Base-by-base conservation (phyloP, 2,113 vertebrate genomes). In the Pterocles gutturalis region DNA sequence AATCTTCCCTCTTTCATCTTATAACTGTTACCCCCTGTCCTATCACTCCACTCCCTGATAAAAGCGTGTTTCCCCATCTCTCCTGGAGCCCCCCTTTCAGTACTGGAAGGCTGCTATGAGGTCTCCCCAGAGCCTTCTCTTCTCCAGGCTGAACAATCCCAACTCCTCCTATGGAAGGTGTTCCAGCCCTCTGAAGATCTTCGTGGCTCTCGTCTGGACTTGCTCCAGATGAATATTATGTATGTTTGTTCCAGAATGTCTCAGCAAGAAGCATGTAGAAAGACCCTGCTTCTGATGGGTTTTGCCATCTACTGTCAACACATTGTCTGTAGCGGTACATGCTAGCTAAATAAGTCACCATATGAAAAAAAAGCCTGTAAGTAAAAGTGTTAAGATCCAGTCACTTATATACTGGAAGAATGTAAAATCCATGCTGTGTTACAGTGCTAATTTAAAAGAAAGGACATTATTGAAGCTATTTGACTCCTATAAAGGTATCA, bases 401-500 rank as follows among this genome's bases (percentile, higher is more conserved):
- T 36, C 57, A 57, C 12, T 79, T 80, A 46, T 1, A 6, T 55
- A 18, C 2, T 60, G 18, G 41, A 81, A 85, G 8, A 34, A 86
- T 20, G 43, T 55, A 48, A 78, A 83, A 60, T 18, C 14, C 1
- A 36, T 33, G 19, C 43, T 57, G 4, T 45, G 33, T 45, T 62
- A 25, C 5, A 60, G 14, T 33, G 28, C 10, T 55, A 6, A 73
- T 69, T 77, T 54, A 58, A 62, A 89, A 41, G 17, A 62, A 61
- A 79, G 58, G 60, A 13, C 1, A 1, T 70, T 58, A 69, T 0
- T 54, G 46, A 94, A 87, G 41, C 0, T 0, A 53, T 36, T 5
- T 38, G 28, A 85, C 29, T 58, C 26, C 41, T 48, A 5, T 18
- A 29, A 84, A 91, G 43, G 41, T 20, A 86, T 5, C 36, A 34